Percentiles rank a stretch among this genome's conserved stretches.
Conservation (phyloP, 2,113 vertebrate genomes). For the Formicarius rufipectus region DNA sequence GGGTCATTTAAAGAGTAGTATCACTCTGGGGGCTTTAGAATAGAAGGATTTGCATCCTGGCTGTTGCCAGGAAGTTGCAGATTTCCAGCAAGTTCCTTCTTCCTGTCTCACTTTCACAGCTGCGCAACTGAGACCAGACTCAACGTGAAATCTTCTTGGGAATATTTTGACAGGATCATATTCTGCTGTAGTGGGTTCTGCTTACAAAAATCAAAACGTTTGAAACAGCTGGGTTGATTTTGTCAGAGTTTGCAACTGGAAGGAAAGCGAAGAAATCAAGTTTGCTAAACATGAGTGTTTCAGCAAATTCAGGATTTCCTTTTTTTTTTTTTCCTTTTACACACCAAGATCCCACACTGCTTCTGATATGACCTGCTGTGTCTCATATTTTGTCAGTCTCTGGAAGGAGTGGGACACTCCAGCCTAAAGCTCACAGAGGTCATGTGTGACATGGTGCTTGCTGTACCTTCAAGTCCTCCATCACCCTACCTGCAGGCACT, state of each 20-base stretch:
- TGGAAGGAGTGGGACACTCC: background rate
- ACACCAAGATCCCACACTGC: background rate
- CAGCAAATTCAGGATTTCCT: background rate
- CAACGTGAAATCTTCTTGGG: background rate
- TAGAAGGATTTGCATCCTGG: background rate
- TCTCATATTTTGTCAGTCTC: background rate
- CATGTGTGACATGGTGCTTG: background rate
- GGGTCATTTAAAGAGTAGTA: background rate
- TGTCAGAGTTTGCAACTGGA: background rate
- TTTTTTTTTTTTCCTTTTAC: background rate
- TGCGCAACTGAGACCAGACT: background rate
- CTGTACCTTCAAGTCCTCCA: background rate
- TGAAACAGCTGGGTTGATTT: constrained; percentile 34
- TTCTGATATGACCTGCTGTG: background rate
- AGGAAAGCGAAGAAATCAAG: background rate
- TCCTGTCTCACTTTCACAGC: background rate
- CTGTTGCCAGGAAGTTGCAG: background rate
- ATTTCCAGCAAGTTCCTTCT: background rate
- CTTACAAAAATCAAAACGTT: constrained; percentile 35
- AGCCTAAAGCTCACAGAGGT: background rate
- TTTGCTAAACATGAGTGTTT: background rate
- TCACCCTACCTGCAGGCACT: background rate
- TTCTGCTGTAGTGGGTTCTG: background rate
- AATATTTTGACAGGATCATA: constrained; percentile 3
- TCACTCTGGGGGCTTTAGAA: background rate